Conservation (phyloP, 1,140 invertebrate genomes). For the Macrocentrus cingulum region DNA sequence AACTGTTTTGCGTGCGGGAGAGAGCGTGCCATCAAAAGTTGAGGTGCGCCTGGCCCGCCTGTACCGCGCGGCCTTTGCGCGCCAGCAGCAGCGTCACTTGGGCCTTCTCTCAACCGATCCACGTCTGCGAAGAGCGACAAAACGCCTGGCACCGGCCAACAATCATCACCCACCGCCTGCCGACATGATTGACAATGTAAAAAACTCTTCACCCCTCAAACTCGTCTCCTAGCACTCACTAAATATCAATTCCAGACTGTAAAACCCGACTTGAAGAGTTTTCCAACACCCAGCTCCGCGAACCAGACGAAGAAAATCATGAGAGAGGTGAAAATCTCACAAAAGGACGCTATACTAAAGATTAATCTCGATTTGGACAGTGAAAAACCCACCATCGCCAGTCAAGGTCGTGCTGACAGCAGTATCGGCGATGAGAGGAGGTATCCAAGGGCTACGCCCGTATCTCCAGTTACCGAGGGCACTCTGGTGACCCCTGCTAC, state of each 20-base stretch:
- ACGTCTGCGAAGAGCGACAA: slow-evolving; percentile 35
- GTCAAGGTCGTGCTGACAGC: too few species aligned
- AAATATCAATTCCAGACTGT: background rate
- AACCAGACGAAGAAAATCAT: slow-evolving; percentile 20
- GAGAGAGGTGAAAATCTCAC: slow-evolving; percentile 26
- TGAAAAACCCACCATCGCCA: too few species aligned
- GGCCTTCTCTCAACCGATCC: slow-evolving; percentile 42
- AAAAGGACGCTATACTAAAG: background rate
- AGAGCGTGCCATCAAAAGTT: slow-evolving; percentile 47
- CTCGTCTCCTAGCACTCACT: background rate
- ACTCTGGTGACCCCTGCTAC: too few species aligned
- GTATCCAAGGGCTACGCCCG: background rate
- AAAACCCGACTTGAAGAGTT: background rate
- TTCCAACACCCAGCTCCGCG: background rate
- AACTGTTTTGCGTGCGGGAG: slow-evolving; percentile 67
- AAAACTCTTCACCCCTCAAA: background rate
- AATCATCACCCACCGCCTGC: background rate
- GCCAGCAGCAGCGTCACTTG: slow-evolving; percentile 54
- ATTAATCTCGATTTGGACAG: background rate
- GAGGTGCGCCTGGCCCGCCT: slow-evolving; percentile 57
- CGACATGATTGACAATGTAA: slow-evolving; percentile 1
- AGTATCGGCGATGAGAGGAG: too few species aligned
- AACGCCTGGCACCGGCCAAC: slow-evolving; percentile 4
- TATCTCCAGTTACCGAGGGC: background rate
- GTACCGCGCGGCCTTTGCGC: slow-evolving; percentile 58